Evolutionary conservation across 1,140 invertebrate genomes (phyloP), one percentile per base, ranked within the genome.

Genomic region (Pogonomyrmex barbatus): DNA sequence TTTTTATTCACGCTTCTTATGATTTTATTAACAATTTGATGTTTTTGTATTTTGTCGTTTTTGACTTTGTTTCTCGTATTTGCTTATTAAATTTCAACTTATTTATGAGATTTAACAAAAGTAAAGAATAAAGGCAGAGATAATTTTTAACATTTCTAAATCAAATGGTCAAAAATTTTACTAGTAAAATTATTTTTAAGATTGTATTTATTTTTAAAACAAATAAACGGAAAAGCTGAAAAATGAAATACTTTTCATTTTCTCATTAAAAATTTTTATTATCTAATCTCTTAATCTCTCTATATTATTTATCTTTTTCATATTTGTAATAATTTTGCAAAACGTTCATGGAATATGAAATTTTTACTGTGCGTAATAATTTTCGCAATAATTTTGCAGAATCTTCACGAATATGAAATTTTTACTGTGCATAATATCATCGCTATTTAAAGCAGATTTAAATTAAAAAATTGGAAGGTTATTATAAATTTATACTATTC

Each of bases 361-460:
- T 50, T 79, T 68, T 24, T 68, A 65, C 12, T 9, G 36, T 39
- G 36, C 62, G 33, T 62, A 17, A 58, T 76, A 58, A 33, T 58
- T 75, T 70, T 5, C 39, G 12, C 36, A 39, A 58, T 8, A 56
- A 12, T 75, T 75, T 75, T 75, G 17, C 17, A 54, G 33, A 54
- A 68, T 39, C 9, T 12, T 8, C 12, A 4, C 14, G 30, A 73
- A 73, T 82, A 71, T 67, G 30, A 4, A 68, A 8, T 39, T 67
- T 52, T 52, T 73, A 67, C 30, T 14, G 24, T 17, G 12, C 12
- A 50, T 83, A 75, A 83, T 83, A 73, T 33, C 4, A 24, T 10
- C 30, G 10, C n/a, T 67, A 36, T 79, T 65, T 42, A 58, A 58
- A 60, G 8, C 30, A 24, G n/a, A 45, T 60, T 60, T 78, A 5